Evolutionary conservation across 2,797 vertebrate genomes (phyloP).

Genomic region (Chloroceryle amazona): DNA sequence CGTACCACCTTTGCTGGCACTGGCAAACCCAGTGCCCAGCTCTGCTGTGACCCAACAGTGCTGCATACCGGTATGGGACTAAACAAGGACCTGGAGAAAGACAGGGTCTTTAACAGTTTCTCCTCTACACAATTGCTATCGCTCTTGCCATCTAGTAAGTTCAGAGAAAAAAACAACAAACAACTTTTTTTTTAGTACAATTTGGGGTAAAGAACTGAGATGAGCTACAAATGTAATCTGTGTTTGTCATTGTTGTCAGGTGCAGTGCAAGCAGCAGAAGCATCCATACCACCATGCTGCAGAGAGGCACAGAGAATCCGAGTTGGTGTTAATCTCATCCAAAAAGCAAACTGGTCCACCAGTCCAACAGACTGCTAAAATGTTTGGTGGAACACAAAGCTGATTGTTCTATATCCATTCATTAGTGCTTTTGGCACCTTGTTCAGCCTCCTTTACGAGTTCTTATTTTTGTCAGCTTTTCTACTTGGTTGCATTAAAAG

Average conservation of each 20-base stretch:
- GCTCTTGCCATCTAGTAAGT: not conserved
- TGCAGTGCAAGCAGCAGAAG: accelerated
- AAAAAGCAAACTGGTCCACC: not conserved
- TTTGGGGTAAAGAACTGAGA: not conserved
- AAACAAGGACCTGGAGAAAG: not conserved
- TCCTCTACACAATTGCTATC: not conserved
- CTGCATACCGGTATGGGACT: not conserved
- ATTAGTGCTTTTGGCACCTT: not conserved
- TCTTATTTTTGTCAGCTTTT: constrained; percentile 1
- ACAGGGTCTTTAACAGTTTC: not conserved
- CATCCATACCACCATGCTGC: accelerated
- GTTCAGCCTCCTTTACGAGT: not conserved
- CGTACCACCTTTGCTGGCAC: not conserved
- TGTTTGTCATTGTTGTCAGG: not conserved
- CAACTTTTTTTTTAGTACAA: not conserved
- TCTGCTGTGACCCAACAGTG: accelerated
- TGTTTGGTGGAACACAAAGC: not conserved
- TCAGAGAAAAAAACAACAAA: not conserved
- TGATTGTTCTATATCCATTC: not conserved
- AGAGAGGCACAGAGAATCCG: not conserved
- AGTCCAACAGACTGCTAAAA: not conserved
- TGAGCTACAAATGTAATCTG: not conserved
- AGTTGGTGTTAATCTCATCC: accelerated
- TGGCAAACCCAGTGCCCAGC: not conserved
- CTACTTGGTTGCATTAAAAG: not conserved